Percentiles rank a stretch among this genome's conserved stretches.
phyloP scores from a whole-genome alignment of 2,888 invertebrate genomes.

The Perdita meconis region DNA sequence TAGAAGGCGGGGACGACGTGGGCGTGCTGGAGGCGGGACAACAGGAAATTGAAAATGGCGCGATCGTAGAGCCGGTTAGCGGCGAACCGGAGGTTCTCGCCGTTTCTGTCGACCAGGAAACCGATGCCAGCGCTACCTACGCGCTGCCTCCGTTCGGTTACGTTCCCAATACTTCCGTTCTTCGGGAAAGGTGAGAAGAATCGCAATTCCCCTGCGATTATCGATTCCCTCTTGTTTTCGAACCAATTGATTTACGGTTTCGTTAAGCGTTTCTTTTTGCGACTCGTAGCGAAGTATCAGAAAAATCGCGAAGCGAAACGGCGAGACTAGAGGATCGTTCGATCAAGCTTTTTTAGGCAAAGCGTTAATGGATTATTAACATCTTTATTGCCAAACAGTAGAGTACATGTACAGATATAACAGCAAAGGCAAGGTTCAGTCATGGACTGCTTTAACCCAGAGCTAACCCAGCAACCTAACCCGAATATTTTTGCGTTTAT shows the following conservation, averaged over 20 bases:
- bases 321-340: too few species aligned
- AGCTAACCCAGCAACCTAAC: background rate
- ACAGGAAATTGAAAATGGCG: slow-evolving; percentile 83
- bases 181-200: slow-evolving; percentile 73
- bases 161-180: slow-evolving; percentile 65
- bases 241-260: too few species aligned
- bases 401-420: too few species aligned
- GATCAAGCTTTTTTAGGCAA: too few species aligned
- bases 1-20: slow-evolving; percentile 80
- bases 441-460: background rate
- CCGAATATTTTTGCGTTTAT: slow-evolving; percentile 4
- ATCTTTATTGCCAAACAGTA: too few species aligned
- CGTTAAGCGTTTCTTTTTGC: too few species aligned
- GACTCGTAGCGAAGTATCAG: too few species aligned
- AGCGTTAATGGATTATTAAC: too few species aligned
- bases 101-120: slow-evolving; percentile 66
- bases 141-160: slow-evolving; percentile 75
- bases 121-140: slow-evolving; percentile 69
- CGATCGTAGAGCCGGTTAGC: slow-evolving; percentile 72
- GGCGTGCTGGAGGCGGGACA: slow-evolving; percentile 83
- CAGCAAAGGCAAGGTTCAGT: too few species aligned
- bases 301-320: too few species aligned
- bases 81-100: slow-evolving; percentile 69
- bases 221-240: background rate
- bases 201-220: background rate